phyloP scores from a whole-genome alignment of 2,797 vertebrate species.

The Smutsia gigantea region DNA sequence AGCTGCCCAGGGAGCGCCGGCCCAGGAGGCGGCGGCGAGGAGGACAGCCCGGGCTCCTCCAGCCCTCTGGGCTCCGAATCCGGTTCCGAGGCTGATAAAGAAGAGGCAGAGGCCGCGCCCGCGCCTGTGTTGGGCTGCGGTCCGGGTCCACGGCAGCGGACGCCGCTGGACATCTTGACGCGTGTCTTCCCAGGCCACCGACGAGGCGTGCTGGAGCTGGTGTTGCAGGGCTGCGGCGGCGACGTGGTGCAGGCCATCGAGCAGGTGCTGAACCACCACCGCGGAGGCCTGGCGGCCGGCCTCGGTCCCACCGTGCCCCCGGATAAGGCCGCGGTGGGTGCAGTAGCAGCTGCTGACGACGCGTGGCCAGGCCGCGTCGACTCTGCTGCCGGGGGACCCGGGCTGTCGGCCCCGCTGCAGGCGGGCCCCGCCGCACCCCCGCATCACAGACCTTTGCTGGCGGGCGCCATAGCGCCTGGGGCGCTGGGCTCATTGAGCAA shows the following conservation, averaged over 20 bases:
- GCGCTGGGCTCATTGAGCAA: conserved; percentile 92
- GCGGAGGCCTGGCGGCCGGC: conserved; percentile 89
- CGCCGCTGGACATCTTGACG: conserved; percentile 97
- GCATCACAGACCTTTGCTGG: conserved; percentile 93
- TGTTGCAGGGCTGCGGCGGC: conserved; percentile 97
- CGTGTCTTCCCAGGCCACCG: conserved; percentile 98
- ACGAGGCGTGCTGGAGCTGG: conserved; percentile 96
- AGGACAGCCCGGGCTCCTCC: conserved; percentile 95
- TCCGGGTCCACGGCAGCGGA: conserved; percentile 94
- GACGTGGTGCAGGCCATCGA: conserved; percentile 99
- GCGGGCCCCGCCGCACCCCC: conserved; percentile 83
- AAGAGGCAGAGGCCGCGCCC: conserved; percentile 93
- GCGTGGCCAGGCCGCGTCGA: conserved; percentile 83
- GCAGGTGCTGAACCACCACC: conserved; percentile 98
- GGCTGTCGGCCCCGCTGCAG: conserved; percentile 88
- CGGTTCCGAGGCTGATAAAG: conserved; percentile 95
- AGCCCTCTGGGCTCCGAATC: conserved; percentile 97
- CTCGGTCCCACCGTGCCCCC: conserved; percentile 83
- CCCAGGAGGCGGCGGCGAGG: conserved; percentile 86
- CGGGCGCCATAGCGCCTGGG: conserved; percentile 93
- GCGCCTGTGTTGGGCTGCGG: conserved; percentile 90
- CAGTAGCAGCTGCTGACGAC: conserved; percentile 80
- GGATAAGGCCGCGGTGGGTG: conserved; percentile 88
- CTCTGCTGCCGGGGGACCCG: conserved; percentile 74
- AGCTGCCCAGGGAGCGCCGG: conserved; percentile 86